phyloP scores from a whole-genome alignment of 2,888 invertebrate species.

The Adelognathus sp. region DNA sequence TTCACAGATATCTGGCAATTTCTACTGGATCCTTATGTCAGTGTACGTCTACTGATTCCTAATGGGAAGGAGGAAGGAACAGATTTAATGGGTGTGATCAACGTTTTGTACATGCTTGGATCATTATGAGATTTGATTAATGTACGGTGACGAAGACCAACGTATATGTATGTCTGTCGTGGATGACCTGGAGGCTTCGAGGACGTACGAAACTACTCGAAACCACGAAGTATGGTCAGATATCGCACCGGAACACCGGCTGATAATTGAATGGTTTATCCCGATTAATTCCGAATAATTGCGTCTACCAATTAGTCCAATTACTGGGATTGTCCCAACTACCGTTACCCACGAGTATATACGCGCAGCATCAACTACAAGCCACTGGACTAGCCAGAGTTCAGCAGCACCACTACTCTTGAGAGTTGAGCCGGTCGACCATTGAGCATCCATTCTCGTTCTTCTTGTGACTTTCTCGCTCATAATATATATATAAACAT shows the following conservation, averaged over 20 bases:
- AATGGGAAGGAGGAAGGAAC: neutral
- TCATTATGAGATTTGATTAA: neutral
- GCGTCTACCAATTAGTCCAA: conserved; percentile 68
- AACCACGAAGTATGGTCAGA: neutral
- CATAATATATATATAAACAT: too few species aligned
- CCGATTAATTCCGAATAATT: conserved; percentile 74
- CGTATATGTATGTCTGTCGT: neutral
- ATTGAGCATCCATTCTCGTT: neutral
- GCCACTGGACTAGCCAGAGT: neutral
- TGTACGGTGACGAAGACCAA: neutral
- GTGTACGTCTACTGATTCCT: too few species aligned
- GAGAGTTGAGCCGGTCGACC: neutral
- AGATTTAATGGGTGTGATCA: neutral
- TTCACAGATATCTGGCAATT: too few species aligned
- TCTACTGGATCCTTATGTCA: too few species aligned
- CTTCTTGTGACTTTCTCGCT: neutral
- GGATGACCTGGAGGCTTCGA: neutral
- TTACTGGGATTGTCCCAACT: conserved; percentile 60
- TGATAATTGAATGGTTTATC: conserved; percentile 73
- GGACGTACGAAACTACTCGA: neutral
- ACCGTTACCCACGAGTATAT: neutral
- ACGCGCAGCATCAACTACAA: neutral
- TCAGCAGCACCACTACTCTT: neutral
- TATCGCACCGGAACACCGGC: conserved; percentile 21
- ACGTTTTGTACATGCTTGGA: neutral